A percentile compares a stretch with the other conserved stretches of the same genome.
These are phyloP conservation scores for Entomobrya multifasciata DNA, from an alignment of 2,888 invertebrate species.

Conservation along the genomic window DNA sequence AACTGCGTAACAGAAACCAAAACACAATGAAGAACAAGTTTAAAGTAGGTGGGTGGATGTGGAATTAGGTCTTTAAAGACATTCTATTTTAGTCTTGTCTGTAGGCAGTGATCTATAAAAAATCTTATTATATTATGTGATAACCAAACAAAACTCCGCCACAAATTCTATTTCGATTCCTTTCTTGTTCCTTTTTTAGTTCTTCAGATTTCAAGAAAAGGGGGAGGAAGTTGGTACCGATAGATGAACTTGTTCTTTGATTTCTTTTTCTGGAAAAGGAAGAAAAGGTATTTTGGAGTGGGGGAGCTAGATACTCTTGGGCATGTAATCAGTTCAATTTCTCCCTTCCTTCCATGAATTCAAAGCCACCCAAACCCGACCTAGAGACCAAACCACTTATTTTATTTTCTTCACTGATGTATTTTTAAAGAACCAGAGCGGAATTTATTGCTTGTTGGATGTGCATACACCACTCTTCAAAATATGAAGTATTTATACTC, in stretches of 20 bases:
- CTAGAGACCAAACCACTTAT: no score
- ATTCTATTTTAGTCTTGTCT: no score
- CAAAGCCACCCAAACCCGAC: neutral
- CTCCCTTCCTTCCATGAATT: neutral
- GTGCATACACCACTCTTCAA: no score
- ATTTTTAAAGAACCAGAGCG: conserved; percentile 16
- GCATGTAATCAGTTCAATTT: neutral
- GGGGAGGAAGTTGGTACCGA: neutral
- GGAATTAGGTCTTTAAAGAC: no score
- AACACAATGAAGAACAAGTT: no score
- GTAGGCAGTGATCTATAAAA: no score
- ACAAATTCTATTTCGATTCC: neutral
- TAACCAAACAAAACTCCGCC: no score
- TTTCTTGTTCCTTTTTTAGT: neutral
- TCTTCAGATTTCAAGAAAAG: neutral
- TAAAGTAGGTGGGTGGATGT: no score
- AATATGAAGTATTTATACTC: neutral
- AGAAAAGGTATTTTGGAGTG: neutral
- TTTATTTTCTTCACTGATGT: no score
- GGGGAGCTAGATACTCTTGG: neutral
- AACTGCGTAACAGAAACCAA: no score
- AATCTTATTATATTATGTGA: no score
- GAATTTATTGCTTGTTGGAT: conserved; percentile 6
- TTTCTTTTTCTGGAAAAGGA: no score
- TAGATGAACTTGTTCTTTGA: neutral